Base-by-base conservation (phyloP, 2,797 vertebrate species). In the Crax fasciolata region DNA sequence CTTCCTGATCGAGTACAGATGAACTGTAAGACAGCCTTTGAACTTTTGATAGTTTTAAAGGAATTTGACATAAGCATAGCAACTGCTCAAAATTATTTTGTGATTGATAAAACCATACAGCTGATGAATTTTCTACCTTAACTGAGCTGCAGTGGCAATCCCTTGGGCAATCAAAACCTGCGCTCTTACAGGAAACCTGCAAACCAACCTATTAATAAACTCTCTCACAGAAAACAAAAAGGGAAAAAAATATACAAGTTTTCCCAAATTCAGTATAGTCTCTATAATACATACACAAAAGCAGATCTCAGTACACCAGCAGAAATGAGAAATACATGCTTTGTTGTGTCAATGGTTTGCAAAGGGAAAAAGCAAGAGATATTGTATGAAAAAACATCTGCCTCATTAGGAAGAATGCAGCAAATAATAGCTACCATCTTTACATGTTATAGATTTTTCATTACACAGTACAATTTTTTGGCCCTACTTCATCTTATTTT, bases 1-100 rank as follows among this genome's bases (percentile, higher is more conserved):
- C 23, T 57, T 57, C 82, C 86, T 85, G 78, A 83, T 83, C 76
- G 88, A 88, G 30, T 63, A 39, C 43, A 68, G 49, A 21, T 91
- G 82, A 95, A 73, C 73, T 78, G 30, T 32, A 70, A 63, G 76
- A 70, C 48, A 73, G 67, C 23, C 79, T 84, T 57, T 91, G 89
- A 89, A 94, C 73, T 83, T 76, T 66, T 72, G 85, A 95, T 92
- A 68, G 89, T n/a, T 25, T 75, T 67, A 86, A 61, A 90, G 58
- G 84, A 87, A 78, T 32, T 94, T 46, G 27, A 61, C 59, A 72
- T 18, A 13, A 88, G 48, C 51, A 28, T 14, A n/a, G 15, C 32
- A 87, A 78, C 35, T 84, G 73, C 73, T 81, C 66, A 59, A 44
- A 75, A 84, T 78, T 48, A 66, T 78, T 91, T 66, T 66, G 39